Base-by-base conservation (phyloP, 2,888 invertebrate genomes). In the Cheilosia impressa region DNA sequence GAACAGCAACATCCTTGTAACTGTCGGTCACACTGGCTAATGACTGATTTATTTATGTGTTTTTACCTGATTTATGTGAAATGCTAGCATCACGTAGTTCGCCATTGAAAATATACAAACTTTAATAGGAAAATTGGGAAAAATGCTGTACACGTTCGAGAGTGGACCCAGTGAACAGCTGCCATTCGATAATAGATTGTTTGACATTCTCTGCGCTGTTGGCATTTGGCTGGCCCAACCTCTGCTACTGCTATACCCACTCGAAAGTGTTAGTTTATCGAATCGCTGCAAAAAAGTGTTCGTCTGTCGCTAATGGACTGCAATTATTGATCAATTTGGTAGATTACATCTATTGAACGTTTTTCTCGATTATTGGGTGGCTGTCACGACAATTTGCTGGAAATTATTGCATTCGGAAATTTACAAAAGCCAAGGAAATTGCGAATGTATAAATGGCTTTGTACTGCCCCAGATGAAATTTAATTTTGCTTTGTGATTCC, bases 41-140 rank as follows among this genome's bases (percentile, higher is more conserved):
- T 83, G 82, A 83, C 77, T 83, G 82, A 83, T 78, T 83, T 83
- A 83, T 83, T 83, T 83, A 72, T 78, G 66, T 78, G 71, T 83
- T 77, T 83, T 78, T 57, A 78, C 82, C 78, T 77, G 82, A 83
- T 83, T 83, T 83, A 83, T 83, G 78, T 62, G 78, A 68, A 43
- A 73, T 72, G 60, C 72, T 60, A 45, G 50, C 50, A 31, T 66
- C 78, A 83, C 82, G 82, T 82, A 82, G 47, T 55, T 77, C 55
- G 13, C 72, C 62, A 78, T 66, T 53, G 72, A 50, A 82, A 77
- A 82, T 77, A 78, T 63, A 78, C 72, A 72, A 82, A 82, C 82
- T 82, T 78, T 72, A 77, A 77, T 72, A 83, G 38, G 22, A 77
- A 77, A 71, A 62, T 77, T 41, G 52, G 53, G 60, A 62, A 55